Evolutionary conservation across 2,888 invertebrate species (phyloP), one percentile per base, ranked within the genome.

Genomic region (Parnassius orleans): DNA sequence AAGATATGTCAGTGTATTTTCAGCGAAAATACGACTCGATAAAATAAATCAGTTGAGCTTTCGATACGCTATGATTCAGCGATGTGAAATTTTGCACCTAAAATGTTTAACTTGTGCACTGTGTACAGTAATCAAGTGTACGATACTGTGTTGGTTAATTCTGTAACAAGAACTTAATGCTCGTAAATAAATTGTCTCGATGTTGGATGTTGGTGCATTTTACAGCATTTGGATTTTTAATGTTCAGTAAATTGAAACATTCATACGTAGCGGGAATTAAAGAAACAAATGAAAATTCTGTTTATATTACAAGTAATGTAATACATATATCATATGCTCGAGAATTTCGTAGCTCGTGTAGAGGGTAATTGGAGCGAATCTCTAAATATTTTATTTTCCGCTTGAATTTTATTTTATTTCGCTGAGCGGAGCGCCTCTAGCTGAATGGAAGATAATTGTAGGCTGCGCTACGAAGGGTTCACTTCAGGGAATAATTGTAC

Each of bases 371-470:
- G 83, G 78, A 80, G 79, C 79, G 80, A 75, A 84, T 82, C 78
- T 82, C 80, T 72, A 78, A 72, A 82, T 86, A 84, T 84, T 87
- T 86, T 88, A 87, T 87, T 88, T 89, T 84, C 82, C 73, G 73
- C 79, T 71, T 83, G 86, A 84, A 87, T 87, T 88, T 85, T 79
- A 83, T 86, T 87, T 87, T 85, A 87, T 86, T 86, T 78, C 81
- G 65, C 64, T 71, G 74, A 77, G 77, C 76, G 76, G 70, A 80
- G 75, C 76, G 86, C 82, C 83, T 82, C 84, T 82, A 82, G 86
- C 84, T 79, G 81, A 86, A 87, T 86, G 86, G 83, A 79, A 80
- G 87, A 89, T 91, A 90, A 91, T 91, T 91, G 90, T 85, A 86
- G 88, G 84, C 82, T 84, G 77, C 81, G 78, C 77, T 73, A 73